Evolutionary conservation across 2,797 vertebrate genomes (phyloP).

Genomic region (Myotis daubentonii): DNA sequence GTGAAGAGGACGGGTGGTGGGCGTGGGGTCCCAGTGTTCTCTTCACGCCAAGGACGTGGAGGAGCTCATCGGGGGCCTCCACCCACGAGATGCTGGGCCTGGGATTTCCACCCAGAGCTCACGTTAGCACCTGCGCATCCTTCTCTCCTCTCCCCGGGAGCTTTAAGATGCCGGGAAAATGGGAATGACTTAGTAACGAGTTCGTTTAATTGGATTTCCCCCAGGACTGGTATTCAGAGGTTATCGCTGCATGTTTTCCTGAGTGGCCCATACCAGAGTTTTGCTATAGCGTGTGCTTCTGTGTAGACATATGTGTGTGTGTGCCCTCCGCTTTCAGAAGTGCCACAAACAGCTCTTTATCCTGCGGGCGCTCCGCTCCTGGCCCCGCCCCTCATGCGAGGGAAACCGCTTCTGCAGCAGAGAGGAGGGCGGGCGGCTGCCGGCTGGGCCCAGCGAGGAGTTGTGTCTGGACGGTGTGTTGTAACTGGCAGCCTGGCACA

Average conservation of each 20-base stretch:
- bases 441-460: slow-evolving; percentile 69
- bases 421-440: not conserved
- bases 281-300: not conserved
- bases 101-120: not conserved
- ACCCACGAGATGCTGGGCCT: slow-evolving; percentile 13
- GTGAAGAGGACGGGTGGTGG: no score
- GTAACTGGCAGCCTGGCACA: slow-evolving; percentile 87
- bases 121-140: not conserved
- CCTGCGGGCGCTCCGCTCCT: not conserved
- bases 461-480: slow-evolving; percentile 85
- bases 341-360: not conserved
- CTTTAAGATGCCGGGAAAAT: slow-evolving; percentile 73
- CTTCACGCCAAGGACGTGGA: not conserved
- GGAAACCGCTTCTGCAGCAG: not conserved
- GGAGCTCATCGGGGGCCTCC: not conserved
- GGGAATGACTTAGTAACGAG: slow-evolving; percentile 63
- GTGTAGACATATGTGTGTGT: not conserved
- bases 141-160: slow-evolving; percentile 44
- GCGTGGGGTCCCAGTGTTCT: not conserved
- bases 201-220: slow-evolving; percentile 72
- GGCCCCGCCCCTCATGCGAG: not conserved
- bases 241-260: slow-evolving; percentile 73
- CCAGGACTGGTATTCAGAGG: slow-evolving; percentile 68
- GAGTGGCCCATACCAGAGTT: slow-evolving; percentile 66
- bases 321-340: not conserved